Conservation (phyloP, 1,140 invertebrate species). For the Cepaea nemoralis region DNA sequence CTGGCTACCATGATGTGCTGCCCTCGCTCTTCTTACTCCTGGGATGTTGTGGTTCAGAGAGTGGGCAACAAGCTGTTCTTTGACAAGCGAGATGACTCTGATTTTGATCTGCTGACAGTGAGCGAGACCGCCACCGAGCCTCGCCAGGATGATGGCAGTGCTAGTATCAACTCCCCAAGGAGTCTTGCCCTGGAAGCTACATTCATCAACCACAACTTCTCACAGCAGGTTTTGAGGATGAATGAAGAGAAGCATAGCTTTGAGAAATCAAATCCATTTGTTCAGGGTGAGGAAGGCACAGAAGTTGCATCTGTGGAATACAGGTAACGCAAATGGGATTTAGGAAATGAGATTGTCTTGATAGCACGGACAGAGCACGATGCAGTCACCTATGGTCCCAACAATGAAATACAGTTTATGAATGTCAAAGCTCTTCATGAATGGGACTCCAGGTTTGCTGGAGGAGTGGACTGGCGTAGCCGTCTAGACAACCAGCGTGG, state of each 20-base stretch:
- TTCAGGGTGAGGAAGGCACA: conserved; percentile 80
- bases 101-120: conserved; percentile 96
- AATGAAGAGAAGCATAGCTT: conserved; percentile 90
- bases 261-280: conserved; percentile 92
- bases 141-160: conserved; percentile 93
- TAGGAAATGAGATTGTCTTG: conserved; percentile 92
- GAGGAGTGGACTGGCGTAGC: conserved; percentile 97
- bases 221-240: conserved; percentile 89
- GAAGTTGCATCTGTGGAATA: conserved; percentile 96
- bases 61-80: conserved; percentile 98
- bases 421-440: conserved; percentile 98
- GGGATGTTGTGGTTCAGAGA: conserved; percentile 99
- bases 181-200: conserved; percentile 98
- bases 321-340: conserved; percentile 90
- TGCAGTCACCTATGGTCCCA: conserved; percentile 91
- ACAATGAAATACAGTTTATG: conserved; percentile 91
- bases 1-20: conserved; percentile 99
- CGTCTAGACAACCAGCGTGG: conserved; percentile 97
- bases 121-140: conserved; percentile 98
- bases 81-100: conserved; percentile 97
- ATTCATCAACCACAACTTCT: conserved; percentile 99
- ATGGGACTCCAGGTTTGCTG: conserved; percentile 95
- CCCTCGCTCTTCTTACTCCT: conserved; percentile 96
- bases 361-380: conserved; percentile 97
- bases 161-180: conserved; percentile 90